These are phyloP conservation scores for Zophobas morio DNA, from an alignment of 1,140 invertebrate genomes.

Conservation along the genomic window DNA sequence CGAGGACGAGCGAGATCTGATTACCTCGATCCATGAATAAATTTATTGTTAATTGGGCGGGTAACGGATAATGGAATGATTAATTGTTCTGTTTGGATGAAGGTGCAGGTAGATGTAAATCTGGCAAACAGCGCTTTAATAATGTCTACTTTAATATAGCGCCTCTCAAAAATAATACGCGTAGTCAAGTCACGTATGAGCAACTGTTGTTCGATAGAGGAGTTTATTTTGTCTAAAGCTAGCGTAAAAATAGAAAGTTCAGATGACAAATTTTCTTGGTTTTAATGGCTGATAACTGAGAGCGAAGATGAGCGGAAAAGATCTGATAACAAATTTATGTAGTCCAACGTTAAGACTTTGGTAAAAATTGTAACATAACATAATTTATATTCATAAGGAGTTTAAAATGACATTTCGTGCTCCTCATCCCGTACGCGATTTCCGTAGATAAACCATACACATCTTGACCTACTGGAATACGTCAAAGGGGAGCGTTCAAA, in stretches of 20 bases:
- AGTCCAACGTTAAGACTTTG: too few species aligned
- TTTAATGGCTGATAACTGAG: neutral
- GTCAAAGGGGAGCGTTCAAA: neutral
- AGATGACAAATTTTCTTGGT: neutral
- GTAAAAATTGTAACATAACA: too few species aligned
- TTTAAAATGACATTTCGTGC: too few species aligned
- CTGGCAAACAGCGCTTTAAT: constrained; percentile 15
- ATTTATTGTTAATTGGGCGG: neutral
- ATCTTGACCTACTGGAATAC: too few species aligned
- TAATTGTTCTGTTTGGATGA: neutral
- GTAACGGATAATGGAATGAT: constrained; percentile 4
- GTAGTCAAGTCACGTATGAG: constrained; percentile 26
- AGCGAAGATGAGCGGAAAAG: too few species aligned
- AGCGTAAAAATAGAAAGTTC: neutral
- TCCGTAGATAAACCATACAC: too few species aligned
- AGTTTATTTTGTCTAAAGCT: constrained; percentile 26
- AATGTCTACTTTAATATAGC: constrained; percentile 12
- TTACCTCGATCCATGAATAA: neutral
- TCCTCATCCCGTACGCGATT: too few species aligned
- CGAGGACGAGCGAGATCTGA: neutral
- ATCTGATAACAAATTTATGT: too few species aligned
- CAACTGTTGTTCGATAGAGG: constrained; percentile 14
- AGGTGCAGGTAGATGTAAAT: neutral
- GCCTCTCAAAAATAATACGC: constrained; percentile 23
- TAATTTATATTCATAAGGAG: too few species aligned